Evolutionary conservation across 2,888 invertebrate genomes (phyloP).

Genomic region (Eupithecia vulgata): DNA sequence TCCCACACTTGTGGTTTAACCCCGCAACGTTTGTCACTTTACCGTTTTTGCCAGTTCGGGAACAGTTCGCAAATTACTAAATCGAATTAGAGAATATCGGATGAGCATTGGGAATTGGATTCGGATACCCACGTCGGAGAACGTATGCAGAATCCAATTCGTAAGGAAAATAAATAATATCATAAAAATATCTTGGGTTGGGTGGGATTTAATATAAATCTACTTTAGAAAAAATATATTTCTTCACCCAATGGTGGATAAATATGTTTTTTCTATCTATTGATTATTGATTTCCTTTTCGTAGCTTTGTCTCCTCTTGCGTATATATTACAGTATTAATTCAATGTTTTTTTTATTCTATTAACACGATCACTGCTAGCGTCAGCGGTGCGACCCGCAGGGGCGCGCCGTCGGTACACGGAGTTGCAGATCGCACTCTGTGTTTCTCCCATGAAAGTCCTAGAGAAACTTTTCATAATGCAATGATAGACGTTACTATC

Average conservation of each 20-base stretch:
- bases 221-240: neutral
- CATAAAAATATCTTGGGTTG: neutral
- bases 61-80: constrained; percentile 37
- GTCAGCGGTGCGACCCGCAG: no score
- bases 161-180: neutral
- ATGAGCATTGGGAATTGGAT: constrained; percentile 26
- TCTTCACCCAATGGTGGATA: no score
- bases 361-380: no score
- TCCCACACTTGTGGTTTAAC: constrained; percentile 36
- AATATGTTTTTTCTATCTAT: no score
- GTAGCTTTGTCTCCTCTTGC: no score
- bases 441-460: no score
- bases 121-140: constrained; percentile 11
- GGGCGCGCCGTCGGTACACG: no score
- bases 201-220: neutral
- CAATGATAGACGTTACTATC: neutral
- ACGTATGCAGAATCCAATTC: constrained; percentile 10
- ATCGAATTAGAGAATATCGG: constrained; percentile 31
- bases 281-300: no score
- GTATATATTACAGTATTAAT: no score
- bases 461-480: neutral
- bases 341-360: neutral
- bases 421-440: no score
- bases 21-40: constrained; percentile 47
- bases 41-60: constrained; percentile 29